Percentiles rank a stretch among this genome's conserved stretches.
Conservation (phyloP, 2,113 vertebrate species). For the Poecilia latipinna region DNA sequence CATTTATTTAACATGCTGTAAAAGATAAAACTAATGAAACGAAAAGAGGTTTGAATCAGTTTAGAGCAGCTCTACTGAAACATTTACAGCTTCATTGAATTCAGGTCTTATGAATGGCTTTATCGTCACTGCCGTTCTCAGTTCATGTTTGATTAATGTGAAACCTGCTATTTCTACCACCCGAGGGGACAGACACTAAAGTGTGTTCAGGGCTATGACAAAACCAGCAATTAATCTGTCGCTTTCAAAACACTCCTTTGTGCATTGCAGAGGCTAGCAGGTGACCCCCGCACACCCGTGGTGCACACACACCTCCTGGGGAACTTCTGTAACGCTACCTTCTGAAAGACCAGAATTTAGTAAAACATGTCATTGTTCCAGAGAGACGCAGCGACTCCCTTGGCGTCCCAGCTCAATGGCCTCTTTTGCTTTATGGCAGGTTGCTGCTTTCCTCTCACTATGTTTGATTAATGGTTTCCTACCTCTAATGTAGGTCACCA, state of each 20-base stretch:
- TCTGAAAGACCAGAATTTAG: slow-evolving; percentile 43
- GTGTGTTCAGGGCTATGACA: slow-evolving; percentile 44
- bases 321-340: slow-evolving; percentile 42
- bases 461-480: slow-evolving; percentile 79
- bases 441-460: slow-evolving; percentile 54
- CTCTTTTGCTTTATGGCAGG: slow-evolving; percentile 75
- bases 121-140: slow-evolving; percentile 3
- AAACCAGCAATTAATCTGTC: slow-evolving; percentile 70
- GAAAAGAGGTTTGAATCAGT: neutral
- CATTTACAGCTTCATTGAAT: slow-evolving; percentile 9
- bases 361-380: slow-evolving; percentile 54
- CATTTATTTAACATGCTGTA: neutral
- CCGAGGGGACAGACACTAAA: slow-evolving; percentile 19
- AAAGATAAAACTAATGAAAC: neutral
- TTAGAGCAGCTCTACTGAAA: neutral
- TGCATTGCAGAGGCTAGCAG: slow-evolving; percentile 41
- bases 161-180: slow-evolving; percentile 34
- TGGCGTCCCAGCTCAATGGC: slow-evolving; percentile 39
- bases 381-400: slow-evolving; percentile 43
- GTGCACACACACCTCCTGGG: slow-evolving; percentile 38
- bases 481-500: slow-evolving; percentile 70
- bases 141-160: slow-evolving; percentile 58
- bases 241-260: slow-evolving; percentile 65
- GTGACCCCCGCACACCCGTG: slow-evolving; percentile 28
- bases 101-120: slow-evolving; percentile 19